Evolutionary conservation across 2,888 invertebrate genomes (phyloP).

Genomic region (Nasonovia ribisnigri): DNA sequence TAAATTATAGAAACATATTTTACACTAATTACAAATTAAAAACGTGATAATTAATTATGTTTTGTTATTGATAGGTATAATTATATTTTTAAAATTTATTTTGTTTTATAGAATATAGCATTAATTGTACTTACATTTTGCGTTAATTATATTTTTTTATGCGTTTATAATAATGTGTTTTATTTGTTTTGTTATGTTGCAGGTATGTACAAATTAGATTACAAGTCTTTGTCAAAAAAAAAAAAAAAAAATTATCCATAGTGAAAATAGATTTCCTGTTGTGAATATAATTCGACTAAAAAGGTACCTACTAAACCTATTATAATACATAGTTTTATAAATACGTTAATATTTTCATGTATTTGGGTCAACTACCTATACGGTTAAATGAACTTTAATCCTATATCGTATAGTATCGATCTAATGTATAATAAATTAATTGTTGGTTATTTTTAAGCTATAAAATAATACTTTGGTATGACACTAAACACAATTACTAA

Average conservation of each 20-base stretch:
- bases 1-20: not conserved
- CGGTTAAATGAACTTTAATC: not conserved
- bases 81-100: not conserved
- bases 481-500: not conserved
- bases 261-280: not conserved
- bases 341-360: not conserved
- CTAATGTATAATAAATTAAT: not conserved
- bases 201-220: slow-evolving; percentile 17
- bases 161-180: not conserved
- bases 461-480: not conserved
- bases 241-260: not conserved
- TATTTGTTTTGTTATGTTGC: slow-evolving; percentile 42
- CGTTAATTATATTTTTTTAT: not conserved
- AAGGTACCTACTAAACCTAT: not conserved
- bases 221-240: not conserved
- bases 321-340: not conserved
- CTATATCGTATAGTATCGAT: not conserved
- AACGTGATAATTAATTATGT: not conserved
- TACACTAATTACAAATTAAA: not conserved
- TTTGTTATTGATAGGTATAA: not conserved
- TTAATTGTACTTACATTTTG: not conserved
- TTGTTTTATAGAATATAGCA: not conserved
- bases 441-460: not conserved
- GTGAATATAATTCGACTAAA: not conserved
- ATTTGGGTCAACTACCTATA: not conserved